Conservation (phyloP, 2,888 invertebrate genomes). For the Teinopalpus imperialis region DNA sequence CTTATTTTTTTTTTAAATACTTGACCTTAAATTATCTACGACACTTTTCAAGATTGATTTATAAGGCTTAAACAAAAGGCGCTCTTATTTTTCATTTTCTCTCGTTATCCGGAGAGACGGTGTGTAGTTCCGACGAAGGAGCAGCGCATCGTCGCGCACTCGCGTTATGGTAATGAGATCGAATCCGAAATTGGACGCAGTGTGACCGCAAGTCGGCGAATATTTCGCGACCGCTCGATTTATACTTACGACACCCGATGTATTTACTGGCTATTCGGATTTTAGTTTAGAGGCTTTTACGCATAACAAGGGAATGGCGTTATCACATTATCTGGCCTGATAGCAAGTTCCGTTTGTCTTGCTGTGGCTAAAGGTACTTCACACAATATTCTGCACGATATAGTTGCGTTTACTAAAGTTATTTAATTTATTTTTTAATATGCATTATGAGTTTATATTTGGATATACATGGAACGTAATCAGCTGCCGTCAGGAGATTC, state of each 20-base stretch:
- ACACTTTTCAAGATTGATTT: background rate
- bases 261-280: slow-evolving; percentile 13
- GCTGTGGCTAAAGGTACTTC: too few species aligned
- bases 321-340: slow-evolving; percentile 16
- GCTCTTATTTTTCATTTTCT: background rate
- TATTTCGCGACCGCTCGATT: slow-evolving; percentile 46
- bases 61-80: background rate
- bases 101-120: background rate
- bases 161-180: slow-evolving; percentile 75
- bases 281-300: slow-evolving; percentile 13
- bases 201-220: slow-evolving; percentile 48
- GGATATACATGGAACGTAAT: too few species aligned
- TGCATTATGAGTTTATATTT: too few species aligned
- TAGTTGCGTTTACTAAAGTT: too few species aligned
- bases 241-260: slow-evolving; percentile 38
- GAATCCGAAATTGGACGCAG: slow-evolving; percentile 72
- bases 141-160: slow-evolving; percentile 52
- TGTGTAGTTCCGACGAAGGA: slow-evolving; percentile 30
- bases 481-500: too few species aligned
- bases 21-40: too few species aligned
- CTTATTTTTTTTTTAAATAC: too few species aligned
- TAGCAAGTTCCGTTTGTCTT: too few species aligned
- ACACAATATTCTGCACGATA: too few species aligned
- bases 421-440: too few species aligned
- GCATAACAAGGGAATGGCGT: slow-evolving; percentile 17